Conservation (phyloP, 2,113 vertebrate species). For the Megaleporinus macrocephalus region DNA sequence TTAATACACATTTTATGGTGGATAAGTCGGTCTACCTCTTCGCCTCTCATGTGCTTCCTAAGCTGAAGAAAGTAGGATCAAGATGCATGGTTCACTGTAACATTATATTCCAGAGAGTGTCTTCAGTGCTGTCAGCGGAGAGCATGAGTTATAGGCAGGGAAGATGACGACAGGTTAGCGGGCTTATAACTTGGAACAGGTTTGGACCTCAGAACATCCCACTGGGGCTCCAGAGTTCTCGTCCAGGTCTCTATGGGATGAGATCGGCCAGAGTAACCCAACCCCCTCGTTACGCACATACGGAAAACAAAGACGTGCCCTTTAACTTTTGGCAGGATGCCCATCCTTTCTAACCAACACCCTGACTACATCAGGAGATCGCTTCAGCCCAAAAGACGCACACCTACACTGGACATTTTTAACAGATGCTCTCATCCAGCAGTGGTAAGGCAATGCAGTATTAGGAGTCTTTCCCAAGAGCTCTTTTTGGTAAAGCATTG, state of each 20-base stretch:
- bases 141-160: conserved; percentile 10
- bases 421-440: not conserved
- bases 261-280: conserved; percentile 6
- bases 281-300: not conserved
- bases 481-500: not conserved
- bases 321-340: conserved; percentile 27
- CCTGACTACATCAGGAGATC: conserved; percentile 1
- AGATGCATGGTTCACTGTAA: conserved; percentile 32
- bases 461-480: not conserved
- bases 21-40: not conserved
- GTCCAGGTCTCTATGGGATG: conserved; percentile 12
- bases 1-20: conserved; percentile 2
- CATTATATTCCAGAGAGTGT: conserved; percentile 31
- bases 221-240: conserved; percentile 11
- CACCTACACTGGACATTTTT: not conserved
- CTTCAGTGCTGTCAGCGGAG: conserved; percentile 13
- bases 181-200: conserved; percentile 41
- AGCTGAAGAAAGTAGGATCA: not conserved
- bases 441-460: not conserved
- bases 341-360: not conserved
- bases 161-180: conserved; percentile 14
- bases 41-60: not conserved
- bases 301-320: not conserved
- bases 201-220: conserved; percentile 20
- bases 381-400: conserved; percentile 1